Conservation (phyloP, 2,113 vertebrate species). For the Nettapus auritus region DNA sequence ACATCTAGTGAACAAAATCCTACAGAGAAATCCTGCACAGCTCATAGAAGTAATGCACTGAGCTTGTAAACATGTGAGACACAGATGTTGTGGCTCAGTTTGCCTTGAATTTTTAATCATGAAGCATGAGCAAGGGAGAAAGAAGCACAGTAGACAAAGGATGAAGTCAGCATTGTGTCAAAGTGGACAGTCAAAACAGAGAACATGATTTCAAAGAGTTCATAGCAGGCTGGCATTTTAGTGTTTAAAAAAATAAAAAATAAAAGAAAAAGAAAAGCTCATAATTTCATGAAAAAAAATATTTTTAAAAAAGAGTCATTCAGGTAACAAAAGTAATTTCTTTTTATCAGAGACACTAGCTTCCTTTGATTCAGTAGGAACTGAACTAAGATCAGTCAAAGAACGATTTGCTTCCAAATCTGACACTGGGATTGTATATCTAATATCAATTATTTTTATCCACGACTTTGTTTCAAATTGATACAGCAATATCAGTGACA, state of each 20-base stretch:
- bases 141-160: not conserved
- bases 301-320: not conserved
- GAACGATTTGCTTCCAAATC: not conserved
- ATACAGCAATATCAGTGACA: not conserved
- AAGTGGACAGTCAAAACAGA: not conserved
- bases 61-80: not conserved
- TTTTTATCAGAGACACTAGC: not conserved
- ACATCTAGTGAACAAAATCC: not conserved
- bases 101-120: not conserved
- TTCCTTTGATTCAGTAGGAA: not conserved
- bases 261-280: not conserved
- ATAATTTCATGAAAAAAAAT: not conserved
- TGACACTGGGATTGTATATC: not conserved
- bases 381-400: not conserved
- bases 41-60: not conserved
- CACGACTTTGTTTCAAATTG: not conserved
- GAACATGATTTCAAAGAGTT: not conserved
- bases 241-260: not conserved
- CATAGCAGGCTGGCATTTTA: not conserved
- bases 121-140: not conserved
- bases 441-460: conserved; percentile 34
- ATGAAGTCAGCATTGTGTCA: not conserved
- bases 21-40: not conserved
- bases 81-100: not conserved
- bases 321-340: not conserved